These are phyloP conservation scores for Ptychochromis oligacanthus DNA, from an alignment of 2,113 vertebrate genomes.

Conservation along the genomic window DNA sequence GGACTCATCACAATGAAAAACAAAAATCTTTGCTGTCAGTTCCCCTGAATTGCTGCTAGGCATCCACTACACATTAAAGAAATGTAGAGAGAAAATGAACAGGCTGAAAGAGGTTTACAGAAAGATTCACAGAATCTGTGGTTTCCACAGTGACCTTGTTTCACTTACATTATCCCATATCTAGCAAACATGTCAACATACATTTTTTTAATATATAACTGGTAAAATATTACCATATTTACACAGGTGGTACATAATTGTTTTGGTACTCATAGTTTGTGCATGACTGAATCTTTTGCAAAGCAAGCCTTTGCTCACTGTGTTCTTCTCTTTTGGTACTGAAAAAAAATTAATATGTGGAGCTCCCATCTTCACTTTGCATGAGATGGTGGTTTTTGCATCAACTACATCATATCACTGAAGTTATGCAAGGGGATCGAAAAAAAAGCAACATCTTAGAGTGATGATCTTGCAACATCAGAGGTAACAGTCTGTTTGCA, in stretches of 20 bases:
- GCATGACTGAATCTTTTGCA: background rate
- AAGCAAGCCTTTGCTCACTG: background rate
- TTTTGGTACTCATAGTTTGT: background rate
- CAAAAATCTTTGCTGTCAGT: background rate
- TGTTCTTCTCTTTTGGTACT: background rate
- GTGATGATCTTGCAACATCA: background rate
- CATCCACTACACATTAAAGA: background rate
- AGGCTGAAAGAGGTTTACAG: background rate
- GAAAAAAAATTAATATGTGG: background rate
- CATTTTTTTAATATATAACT: background rate
- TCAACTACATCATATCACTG: background rate
- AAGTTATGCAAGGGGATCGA: background rate
- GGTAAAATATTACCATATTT: background rate
- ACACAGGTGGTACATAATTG: background rate
- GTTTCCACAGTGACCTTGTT: background rate
- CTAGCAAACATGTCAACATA: background rate
- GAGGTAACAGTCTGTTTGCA: background rate
- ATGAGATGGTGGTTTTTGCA: background rate
- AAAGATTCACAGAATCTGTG: background rate
- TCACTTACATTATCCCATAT: background rate
- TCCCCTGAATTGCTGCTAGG: background rate
- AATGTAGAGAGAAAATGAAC: background rate
- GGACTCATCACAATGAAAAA: background rate
- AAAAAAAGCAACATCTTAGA: background rate
- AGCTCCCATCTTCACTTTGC: background rate